These are phyloP conservation scores for Tychaedon coryphoeus DNA, from an alignment of 2,113 vertebrate genomes.

Conservation along the genomic window DNA sequence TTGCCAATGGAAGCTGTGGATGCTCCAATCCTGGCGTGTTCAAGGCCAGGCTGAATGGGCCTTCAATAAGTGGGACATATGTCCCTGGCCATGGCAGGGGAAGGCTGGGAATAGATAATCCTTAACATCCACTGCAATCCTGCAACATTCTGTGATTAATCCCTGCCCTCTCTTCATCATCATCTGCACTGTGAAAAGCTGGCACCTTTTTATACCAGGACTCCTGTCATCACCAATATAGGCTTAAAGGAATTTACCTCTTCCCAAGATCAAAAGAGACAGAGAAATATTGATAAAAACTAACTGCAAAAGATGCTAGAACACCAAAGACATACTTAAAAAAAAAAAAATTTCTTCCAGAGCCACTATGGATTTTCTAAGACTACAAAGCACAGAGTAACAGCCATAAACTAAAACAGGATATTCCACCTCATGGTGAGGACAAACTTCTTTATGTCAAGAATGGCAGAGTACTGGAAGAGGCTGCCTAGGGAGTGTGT, in stretches of 20 bases:
- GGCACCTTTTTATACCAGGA: background rate
- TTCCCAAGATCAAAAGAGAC: background rate
- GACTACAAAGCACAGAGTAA: background rate
- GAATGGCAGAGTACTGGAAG: background rate
- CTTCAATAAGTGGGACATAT: background rate
- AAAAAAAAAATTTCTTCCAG: background rate
- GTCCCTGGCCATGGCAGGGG: background rate
- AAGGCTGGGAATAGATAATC: background rate
- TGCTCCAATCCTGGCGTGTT: background rate
- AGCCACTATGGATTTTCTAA: background rate
- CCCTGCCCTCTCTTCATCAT: no score
- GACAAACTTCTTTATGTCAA: background rate
- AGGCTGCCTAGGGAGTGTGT: background rate
- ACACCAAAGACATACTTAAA: background rate
- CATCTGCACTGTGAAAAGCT: background rate
- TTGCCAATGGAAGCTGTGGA: background rate
- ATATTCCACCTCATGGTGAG: background rate
- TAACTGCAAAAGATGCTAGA: background rate
- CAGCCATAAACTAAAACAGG: background rate
- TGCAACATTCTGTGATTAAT: background rate
- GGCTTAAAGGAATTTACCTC: background rate
- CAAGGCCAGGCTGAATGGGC: background rate
- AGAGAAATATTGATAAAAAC: background rate
- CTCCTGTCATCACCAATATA: fast-evolving
- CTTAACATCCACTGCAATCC: background rate